Evolutionary conservation across 2,888 invertebrate species (phyloP), one percentile per base, ranked within the genome.

Genomic region (Tineola bisselliella): DNA sequence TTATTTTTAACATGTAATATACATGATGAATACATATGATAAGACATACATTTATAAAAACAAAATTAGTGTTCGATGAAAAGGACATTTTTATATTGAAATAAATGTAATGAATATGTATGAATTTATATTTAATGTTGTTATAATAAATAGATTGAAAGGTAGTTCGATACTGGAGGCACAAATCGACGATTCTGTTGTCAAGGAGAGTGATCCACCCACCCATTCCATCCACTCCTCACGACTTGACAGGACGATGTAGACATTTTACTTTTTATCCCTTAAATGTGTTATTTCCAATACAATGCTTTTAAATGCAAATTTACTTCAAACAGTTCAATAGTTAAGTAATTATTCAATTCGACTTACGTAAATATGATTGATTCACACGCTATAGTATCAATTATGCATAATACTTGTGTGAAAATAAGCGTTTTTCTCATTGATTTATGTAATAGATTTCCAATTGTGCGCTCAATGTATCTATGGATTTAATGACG

Each of bases 161-260:
- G 48, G 15, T 15, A 48, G 48, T 48, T 48, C 48, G 66, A 69
- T 69, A 68, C 68, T 69, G 66, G 70, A 68, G 68, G 71, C 72
- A 77, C 79, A 78, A 79, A 81, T 79, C 72, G 72, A 66, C 77
- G 71, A 81, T 80, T 80, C 81, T 81, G 65, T 76, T 79, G 80
- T 78, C 77, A 74, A 66, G 71, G 71, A 72, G 72, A 68, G 71
- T 70, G 71, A 70, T 72, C 73, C 68, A 43, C 67, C 66, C 48
- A n/a, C 48, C 48, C 48, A 38, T n/a, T n/a, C 10, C 38, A 10
- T 10, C 38, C 10, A 38, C 38, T 48, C 43, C 43, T 43, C 43
- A 10, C 8, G 3, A 3, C 8, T 43, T 48, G 48, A 48, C 48
- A 48, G 15, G 48, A 15, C 48, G 15, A 48, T 13, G 15, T 48